These are phyloP conservation scores for Drosophila aldrichi DNA, from an alignment of 2,888 invertebrate species.

Conservation along the genomic window DNA sequence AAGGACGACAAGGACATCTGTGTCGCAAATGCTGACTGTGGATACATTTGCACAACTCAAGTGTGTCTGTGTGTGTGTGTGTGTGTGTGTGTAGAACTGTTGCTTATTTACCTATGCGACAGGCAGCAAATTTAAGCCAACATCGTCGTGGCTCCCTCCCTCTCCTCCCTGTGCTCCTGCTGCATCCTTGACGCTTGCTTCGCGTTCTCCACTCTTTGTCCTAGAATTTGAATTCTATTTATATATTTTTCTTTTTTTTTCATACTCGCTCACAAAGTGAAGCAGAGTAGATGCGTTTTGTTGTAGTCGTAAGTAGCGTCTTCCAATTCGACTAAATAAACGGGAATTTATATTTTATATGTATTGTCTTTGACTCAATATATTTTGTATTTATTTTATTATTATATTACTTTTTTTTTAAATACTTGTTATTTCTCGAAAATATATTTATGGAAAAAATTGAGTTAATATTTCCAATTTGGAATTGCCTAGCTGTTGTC, in stretches of 20 bases:
- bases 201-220: conserved; percentile 19
- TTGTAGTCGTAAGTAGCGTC: too few species aligned
- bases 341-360: too few species aligned
- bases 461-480: too few species aligned
- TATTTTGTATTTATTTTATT: too few species aligned
- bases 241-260: conserved; percentile 35
- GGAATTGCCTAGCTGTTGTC: too few species aligned
- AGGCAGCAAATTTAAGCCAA: conserved; percentile 62
- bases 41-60: conserved; percentile 48
- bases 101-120: conserved; percentile 77
- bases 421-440: too few species aligned
- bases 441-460: too few species aligned
- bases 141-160: conserved; percentile 19
- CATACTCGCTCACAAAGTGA: neutral
- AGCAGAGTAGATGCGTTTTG: neutral
- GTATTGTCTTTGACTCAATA: too few species aligned
- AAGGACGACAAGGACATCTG: conserved; percentile 50
- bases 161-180: neutral
- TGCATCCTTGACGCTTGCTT: conserved; percentile 34
- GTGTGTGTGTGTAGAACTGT: conserved; percentile 44
- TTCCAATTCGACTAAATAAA: too few species aligned
- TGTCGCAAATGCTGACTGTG: conserved; percentile 41
- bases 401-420: too few species aligned
- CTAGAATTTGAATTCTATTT: conserved; percentile 51
- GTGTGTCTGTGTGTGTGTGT: conserved; percentile 10